Percentiles rank a stretch among this genome's conserved stretches.
These are phyloP conservation scores for Oncopodura yosiiana DNA, from an alignment of 1,140 invertebrate genomes.

Conservation along the genomic window DNA sequence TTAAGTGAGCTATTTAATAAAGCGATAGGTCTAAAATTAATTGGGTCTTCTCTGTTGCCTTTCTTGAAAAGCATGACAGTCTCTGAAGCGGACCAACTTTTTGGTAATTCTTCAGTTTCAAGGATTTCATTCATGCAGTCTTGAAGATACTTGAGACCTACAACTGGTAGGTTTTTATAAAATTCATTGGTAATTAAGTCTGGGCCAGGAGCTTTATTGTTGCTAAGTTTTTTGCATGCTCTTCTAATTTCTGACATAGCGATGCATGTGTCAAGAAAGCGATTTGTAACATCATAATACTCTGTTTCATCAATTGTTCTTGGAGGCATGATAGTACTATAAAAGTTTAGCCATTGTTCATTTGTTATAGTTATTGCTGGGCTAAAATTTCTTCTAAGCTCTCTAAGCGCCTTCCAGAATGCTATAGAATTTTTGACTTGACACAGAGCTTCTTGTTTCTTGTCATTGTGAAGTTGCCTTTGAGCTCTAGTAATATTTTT, in stretches of 20 bases:
- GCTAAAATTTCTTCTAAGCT: too few species aligned
- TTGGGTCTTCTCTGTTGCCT: conserved; percentile 25
- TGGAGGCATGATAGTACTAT: too few species aligned
- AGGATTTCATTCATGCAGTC: conserved; percentile 3
- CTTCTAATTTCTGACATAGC: neutral
- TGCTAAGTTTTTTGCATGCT: neutral
- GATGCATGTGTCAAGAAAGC: too few species aligned
- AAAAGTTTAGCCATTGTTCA: too few species aligned
- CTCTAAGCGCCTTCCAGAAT: too few species aligned
- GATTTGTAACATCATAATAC: too few species aligned
- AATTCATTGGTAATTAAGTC: conserved; percentile 37
- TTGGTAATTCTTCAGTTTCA: neutral
- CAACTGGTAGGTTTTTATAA: conserved; percentile 36
- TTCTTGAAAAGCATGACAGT: conserved; percentile 29
- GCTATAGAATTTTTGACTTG: too few species aligned
- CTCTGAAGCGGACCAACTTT: neutral
- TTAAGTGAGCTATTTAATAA: conserved; percentile 31
- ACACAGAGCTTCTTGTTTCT: too few species aligned
- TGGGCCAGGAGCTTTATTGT: conserved; percentile 36
- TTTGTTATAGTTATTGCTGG: too few species aligned
- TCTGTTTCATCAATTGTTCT: too few species aligned
- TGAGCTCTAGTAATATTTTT: too few species aligned
- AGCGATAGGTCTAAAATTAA: conserved; percentile 35
- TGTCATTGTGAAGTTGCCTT: too few species aligned
- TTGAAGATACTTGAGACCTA: neutral